A percentile compares a stretch with the other conserved stretches of the same genome.
phyloP scores from a whole-genome alignment of 2,888 invertebrate genomes.

The Catocala sponsa region DNA sequence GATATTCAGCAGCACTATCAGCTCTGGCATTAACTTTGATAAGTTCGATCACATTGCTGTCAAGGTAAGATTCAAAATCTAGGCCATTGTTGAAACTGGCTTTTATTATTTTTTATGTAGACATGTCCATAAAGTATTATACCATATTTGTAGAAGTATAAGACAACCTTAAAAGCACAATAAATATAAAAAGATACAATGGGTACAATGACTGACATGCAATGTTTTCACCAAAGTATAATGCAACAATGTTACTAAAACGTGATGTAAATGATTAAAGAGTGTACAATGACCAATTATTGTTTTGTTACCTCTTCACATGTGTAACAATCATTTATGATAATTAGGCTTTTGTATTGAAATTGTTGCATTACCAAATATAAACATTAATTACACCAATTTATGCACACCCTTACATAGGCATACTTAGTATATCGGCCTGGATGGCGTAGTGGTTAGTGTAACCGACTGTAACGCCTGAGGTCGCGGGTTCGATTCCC shows the following conservation, averaged over 20 bases:
- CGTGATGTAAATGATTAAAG: neutral
- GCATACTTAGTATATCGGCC: neutral
- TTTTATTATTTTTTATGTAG: no score
- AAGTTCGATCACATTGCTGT: slow-evolving; percentile 96
- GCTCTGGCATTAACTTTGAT: slow-evolving; percentile 96
- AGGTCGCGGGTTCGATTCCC: no score
- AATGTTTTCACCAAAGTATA: neutral
- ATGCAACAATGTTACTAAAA: neutral
- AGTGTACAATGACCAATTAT: neutral
- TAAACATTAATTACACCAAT: neutral
- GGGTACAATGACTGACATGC: no score
- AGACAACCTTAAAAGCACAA: no score
- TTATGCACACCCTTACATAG: no score
- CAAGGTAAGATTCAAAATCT: slow-evolving; percentile 86
- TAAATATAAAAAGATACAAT: no score
- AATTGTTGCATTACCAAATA: neutral
- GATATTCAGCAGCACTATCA: slow-evolving; percentile 91
- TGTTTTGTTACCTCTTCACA: neutral
- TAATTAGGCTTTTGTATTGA: neutral
- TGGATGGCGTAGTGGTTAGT: no score
- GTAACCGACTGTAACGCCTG: no score
- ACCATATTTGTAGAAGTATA: no score
- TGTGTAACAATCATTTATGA: neutral
- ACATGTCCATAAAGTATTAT: no score
- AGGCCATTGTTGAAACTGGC: no score